Percentiles rank a stretch among this genome's conserved stretches.
phyloP scores from a whole-genome alignment of 2,888 invertebrate species.

The Patella depressa region DNA sequence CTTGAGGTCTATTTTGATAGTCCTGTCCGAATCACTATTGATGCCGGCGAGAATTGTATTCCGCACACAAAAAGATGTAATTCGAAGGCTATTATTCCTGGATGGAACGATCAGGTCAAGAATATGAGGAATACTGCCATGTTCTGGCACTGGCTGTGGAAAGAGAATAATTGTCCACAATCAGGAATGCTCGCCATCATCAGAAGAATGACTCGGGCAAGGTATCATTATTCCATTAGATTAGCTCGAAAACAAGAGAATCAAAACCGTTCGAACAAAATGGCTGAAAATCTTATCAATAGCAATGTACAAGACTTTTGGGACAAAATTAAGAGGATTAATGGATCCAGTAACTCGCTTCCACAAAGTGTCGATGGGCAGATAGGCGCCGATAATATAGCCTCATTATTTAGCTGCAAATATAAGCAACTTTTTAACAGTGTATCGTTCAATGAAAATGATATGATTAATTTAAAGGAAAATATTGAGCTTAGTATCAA shows the following conservation, averaged over 20 bases:
- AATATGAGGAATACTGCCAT: background rate
- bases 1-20: background rate
- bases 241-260: background rate
- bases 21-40: background rate
- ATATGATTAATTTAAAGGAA: background rate
- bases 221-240: background rate
- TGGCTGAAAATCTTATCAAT: background rate
- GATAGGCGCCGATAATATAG: background rate
- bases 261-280: background rate
- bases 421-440: background rate
- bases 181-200: background rate
- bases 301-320: background rate
- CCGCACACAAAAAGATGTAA: background rate
- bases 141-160: background rate
- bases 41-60: background rate
- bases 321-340: background rate
- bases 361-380: background rate
- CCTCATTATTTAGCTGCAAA: background rate
- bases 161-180: background rate
- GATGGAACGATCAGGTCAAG: background rate
- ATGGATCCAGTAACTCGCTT: background rate
- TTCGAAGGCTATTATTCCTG: background rate
- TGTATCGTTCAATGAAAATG: background rate
- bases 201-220: background rate
- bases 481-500: background rate